Conservation (phyloP, 2,888 invertebrate species). For the Lepeophtheirus nordmannii region DNA sequence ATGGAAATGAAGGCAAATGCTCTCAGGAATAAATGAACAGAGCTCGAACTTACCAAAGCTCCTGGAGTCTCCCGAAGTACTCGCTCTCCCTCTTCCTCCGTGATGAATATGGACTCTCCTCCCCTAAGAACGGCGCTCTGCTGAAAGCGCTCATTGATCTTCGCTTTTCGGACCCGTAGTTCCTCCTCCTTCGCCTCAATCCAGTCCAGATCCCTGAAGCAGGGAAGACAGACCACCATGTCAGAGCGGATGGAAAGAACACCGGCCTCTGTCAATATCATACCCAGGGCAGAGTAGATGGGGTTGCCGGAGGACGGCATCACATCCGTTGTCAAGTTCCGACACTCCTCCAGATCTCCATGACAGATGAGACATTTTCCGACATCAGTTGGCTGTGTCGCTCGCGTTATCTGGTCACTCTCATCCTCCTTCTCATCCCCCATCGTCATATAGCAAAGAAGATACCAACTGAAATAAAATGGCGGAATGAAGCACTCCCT, state of each 20-base stretch:
- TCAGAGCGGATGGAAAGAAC: neutral
- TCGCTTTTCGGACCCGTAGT: neutral
- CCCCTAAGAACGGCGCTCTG: neutral
- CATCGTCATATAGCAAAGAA: no score
- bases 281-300: neutral
- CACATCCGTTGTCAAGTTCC: neutral
- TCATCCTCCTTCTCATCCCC: neutral
- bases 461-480: no score
- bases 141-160: constrained; percentile 1
- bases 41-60: neutral
- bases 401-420: neutral
- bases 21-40: no score
- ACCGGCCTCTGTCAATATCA: neutral
- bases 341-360: neutral
- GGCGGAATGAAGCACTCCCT: no score
- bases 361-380: neutral
- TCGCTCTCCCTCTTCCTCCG: neutral
- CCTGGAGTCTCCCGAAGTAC: neutral
- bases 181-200: neutral
- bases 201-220: neutral
- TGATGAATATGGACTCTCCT: neutral
- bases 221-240: neutral
- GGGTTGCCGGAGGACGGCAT: neutral
- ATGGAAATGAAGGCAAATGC: no score
- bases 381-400: no score